Conservation (phyloP, 2,797 vertebrate species). For the Liasis olivaceus region DNA sequence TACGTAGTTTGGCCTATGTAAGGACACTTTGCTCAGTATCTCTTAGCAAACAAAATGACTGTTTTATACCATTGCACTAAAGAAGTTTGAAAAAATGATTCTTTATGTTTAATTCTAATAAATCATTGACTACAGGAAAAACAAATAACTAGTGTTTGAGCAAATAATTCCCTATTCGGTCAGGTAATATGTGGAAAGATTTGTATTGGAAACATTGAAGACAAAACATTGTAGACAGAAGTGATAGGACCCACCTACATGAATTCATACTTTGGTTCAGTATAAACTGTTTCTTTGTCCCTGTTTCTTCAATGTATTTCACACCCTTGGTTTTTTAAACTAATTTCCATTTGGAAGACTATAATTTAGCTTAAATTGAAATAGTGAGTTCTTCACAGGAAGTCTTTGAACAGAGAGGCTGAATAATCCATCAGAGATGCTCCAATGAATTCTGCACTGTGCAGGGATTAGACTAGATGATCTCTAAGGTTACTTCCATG, state of each 20-base stretch:
- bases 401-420: neutral
- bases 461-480: neutral
- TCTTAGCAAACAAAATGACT: neutral
- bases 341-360: neutral
- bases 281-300: neutral
- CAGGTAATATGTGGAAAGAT: neutral
- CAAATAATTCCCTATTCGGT: neutral
- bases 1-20: neutral
- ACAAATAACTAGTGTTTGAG: neutral
- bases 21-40: neutral
- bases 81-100: neutral
- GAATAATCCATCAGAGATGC: neutral
- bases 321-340: neutral
- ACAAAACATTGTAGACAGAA: neutral
- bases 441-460: neutral
- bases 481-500: neutral
- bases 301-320: neutral
- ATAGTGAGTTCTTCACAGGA: neutral
- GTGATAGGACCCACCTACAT: neutral
- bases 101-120: neutral
- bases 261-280: neutral
- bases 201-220: neutral
- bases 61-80: neutral
- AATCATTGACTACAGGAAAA: neutral
- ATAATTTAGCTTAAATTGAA: conserved; percentile 35